phyloP scores from a whole-genome alignment of 2,113 vertebrate species.

The Gadus macrocephalus region DNA sequence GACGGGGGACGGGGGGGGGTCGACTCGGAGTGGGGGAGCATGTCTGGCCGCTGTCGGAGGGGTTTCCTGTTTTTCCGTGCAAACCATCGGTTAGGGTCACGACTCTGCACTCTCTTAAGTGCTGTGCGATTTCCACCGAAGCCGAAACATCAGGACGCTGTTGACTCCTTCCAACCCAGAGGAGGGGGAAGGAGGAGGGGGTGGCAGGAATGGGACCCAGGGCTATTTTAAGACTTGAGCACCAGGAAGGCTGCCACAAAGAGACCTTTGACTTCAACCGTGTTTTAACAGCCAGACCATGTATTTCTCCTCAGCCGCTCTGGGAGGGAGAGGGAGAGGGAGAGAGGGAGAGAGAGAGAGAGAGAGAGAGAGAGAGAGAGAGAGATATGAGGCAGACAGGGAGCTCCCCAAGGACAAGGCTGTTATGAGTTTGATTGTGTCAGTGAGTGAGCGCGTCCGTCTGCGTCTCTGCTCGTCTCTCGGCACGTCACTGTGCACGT shows the following conservation, averaged over 20 bases:
- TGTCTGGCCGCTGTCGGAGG: no score
- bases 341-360: background rate
- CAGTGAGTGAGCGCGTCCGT: constrained; percentile 11
- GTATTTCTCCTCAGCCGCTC: constrained; percentile 16
- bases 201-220: constrained; percentile 10
- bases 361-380: background rate
- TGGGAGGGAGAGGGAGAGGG: constrained; percentile 7
- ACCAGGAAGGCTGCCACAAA: constrained; percentile 41
- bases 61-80: constrained; percentile 20
- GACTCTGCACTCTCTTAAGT: constrained; percentile 12
- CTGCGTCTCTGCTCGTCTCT: constrained; percentile 4
- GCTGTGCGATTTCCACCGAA: constrained; percentile 25
- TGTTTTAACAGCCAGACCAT: constrained; percentile 13
- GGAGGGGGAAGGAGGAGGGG: background rate
- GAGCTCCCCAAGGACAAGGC: constrained; percentile 9
- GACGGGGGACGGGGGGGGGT: background rate
- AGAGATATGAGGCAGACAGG: constrained; percentile 25
- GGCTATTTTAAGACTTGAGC: constrained; percentile 34
- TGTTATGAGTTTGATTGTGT: constrained; percentile 2
- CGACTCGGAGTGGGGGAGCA: background rate
- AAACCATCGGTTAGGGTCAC: constrained; percentile 16
- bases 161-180: constrained; percentile 33
- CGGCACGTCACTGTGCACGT: background rate
- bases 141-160: constrained; percentile 20
- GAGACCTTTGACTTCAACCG: constrained; percentile 1